Conservation (phyloP, 2,888 invertebrate species). For the Ischnura elegans region DNA sequence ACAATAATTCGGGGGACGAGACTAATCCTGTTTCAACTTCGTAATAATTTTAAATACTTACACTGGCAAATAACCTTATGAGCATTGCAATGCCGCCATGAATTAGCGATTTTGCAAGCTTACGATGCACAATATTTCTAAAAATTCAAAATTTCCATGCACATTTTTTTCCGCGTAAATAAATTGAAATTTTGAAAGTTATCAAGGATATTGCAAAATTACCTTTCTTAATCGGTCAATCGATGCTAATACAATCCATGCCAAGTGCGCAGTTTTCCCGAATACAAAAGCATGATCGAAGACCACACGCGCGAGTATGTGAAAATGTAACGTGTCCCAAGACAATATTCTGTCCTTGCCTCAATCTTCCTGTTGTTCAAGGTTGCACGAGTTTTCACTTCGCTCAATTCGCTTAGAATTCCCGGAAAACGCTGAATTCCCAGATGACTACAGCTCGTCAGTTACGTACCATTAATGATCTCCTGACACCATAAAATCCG, state of each 20-base stretch:
- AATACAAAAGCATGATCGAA: not conserved
- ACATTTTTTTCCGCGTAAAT: not conserved
- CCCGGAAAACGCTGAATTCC: not conserved
- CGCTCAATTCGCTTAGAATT: not conserved
- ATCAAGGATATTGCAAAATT: not conserved
- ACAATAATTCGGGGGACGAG: too few species aligned
- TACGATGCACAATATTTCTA: too few species aligned
- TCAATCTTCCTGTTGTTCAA: not conserved
- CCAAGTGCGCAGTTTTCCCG: not conserved
- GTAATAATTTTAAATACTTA: too few species aligned
- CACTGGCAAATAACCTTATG: too few species aligned
- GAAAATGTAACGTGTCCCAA: not conserved
- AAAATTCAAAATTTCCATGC: too few species aligned
- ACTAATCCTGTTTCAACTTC: too few species aligned
- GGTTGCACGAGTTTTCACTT: not conserved
- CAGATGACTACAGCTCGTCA: not conserved
- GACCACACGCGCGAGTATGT: not conserved
- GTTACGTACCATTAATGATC: not conserved
- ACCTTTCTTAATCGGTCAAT: not conserved
- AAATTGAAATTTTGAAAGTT: not conserved
- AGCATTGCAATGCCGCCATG: too few species aligned
- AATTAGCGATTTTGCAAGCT: too few species aligned
- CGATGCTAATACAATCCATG: not conserved
- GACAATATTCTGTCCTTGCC: not conserved
- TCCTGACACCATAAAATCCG: not conserved